phyloP scores from a whole-genome alignment of 1,140 invertebrate species.

The Ganaspis sp. region DNA sequence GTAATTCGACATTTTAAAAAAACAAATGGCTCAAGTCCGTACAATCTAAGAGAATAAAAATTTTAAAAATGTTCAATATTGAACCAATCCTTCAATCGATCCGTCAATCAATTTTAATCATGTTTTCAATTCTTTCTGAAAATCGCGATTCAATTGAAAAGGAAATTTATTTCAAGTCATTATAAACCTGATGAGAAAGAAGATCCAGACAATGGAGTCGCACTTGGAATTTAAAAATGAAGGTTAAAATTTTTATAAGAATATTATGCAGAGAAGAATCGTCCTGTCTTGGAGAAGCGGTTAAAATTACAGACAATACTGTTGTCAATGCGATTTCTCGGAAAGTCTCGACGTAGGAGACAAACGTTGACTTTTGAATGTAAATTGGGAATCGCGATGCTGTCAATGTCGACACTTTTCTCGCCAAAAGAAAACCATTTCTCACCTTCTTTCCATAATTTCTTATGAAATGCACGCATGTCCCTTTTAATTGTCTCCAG shows the following conservation, averaged over 20 bases:
- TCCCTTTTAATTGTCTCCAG: too few species aligned
- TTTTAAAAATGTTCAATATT: too few species aligned
- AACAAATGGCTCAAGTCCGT: too few species aligned
- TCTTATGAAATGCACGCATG: too few species aligned
- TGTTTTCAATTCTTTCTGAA: constrained; percentile 39
- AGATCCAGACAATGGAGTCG: background rate
- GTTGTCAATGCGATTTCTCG: constrained; percentile 20
- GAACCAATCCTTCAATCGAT: too few species aligned
- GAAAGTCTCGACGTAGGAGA: background rate
- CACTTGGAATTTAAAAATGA: constrained; percentile 16
- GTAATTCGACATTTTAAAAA: too few species aligned
- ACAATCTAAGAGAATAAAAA: too few species aligned
- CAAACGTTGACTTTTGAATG: constrained; percentile 27
- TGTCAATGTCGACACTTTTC: constrained; percentile 16
- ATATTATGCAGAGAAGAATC: constrained; percentile 8
- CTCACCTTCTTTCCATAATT: too few species aligned
- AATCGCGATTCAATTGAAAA: constrained; percentile 35
- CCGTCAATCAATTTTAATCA: too few species aligned
- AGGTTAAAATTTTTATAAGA: constrained; percentile 3
- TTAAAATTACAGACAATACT: constrained; percentile 27
- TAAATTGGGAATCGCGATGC: constrained; percentile 11
- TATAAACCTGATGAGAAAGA: background rate
- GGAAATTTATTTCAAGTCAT: background rate
- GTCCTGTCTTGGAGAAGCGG: background rate
- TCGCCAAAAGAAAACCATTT: background rate